Percentiles rank a stretch among this genome's conserved stretches.
Evolutionary conservation across 2,888 invertebrate genomes (phyloP).

Genomic region (Amaurobius ferox): DNA sequence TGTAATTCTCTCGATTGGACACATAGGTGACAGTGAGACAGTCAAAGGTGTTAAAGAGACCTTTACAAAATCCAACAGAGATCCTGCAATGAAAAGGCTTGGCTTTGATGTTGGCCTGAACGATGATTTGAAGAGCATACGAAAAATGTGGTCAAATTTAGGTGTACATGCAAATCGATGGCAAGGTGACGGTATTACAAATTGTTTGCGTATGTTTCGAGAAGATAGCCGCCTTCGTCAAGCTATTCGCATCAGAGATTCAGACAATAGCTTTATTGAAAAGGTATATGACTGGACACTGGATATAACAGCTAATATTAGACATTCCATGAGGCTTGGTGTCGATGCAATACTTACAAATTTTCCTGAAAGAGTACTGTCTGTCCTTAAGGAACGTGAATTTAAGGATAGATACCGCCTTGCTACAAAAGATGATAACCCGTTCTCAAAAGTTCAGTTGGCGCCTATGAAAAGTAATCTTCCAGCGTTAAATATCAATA

Average conservation of each 20-base stretch:
- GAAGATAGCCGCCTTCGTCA: constrained; percentile 72
- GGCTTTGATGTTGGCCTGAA: constrained; percentile 74
- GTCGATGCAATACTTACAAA: constrained; percentile 74
- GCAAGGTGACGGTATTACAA: constrained; percentile 75
- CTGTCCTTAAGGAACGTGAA: constrained; percentile 72
- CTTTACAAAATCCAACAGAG: constrained; percentile 63
- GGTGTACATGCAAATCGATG: constrained; percentile 71
- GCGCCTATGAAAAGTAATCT: constrained; percentile 22
- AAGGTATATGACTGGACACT: constrained; percentile 75
- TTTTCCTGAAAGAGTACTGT: constrained; percentile 72
- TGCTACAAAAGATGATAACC: constrained; percentile 73
- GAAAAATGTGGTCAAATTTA: constrained; percentile 73
- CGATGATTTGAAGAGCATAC: constrained; percentile 70
- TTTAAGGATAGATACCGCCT: constrained; percentile 70
- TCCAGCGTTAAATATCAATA: background rate
- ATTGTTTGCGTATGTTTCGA: constrained; percentile 73
- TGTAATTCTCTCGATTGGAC: constrained; percentile 73
- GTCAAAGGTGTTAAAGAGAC: constrained; percentile 72
- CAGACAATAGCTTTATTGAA: constrained; percentile 64
- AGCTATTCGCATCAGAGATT: constrained; percentile 72
- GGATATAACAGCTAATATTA: constrained; percentile 71
- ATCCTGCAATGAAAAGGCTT: constrained; percentile 30
- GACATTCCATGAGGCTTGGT: constrained; percentile 53
- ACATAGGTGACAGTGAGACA: constrained; percentile 73
- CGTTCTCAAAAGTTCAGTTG: constrained; percentile 60